Base-by-base conservation (phyloP, 2,888 invertebrate genomes). In the Iselma pallidipennis region DNA sequence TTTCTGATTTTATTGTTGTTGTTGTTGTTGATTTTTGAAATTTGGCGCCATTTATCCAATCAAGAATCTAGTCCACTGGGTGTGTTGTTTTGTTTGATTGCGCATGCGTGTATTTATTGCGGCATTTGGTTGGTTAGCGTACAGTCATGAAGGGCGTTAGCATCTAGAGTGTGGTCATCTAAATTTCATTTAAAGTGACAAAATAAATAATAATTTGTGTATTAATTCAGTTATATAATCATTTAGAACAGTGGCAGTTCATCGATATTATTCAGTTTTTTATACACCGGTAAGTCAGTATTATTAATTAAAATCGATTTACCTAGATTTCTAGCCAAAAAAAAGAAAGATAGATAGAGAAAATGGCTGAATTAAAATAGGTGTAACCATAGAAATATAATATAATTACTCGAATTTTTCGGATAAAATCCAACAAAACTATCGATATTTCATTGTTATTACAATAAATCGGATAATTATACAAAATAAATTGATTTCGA, bases 111-210 rank as follows among this genome's bases (percentile, higher is more conserved):
- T 19, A 58, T 10, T 19, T 21, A 42, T 42, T 42, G 10, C 28
- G 49, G 60, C 55, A 56, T 51, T 58, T 50, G 71, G 62, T 65
- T 42, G 42, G 73, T 66, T 72, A 67, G 72, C 70, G 42, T 42
- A 21, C 21, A 71, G 76, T 76, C 74, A 76, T 74, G 76, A 75
- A 76, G 76, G 76, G 76, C 76, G 76, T 76, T 76, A 74, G 74
- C 71, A 69, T 72, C 69, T 64, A 71, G 66, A 71, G 68, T 55
- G 69, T 71, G 70, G 71, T 71, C 67, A 65, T 69, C 68, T 67
- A 66, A 55, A 49, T 65, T 37, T 33, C 49, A 45, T 28, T 45
- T 57, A 52, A 54, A 62, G 23, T 31, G 16, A 54, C 26, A 49
- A 57, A 28, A 50, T 50, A 31, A 45, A 57, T 23, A 49, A 12